phyloP scores from a whole-genome alignment of 2,888 invertebrate species.

The Chalcis sispes region DNA sequence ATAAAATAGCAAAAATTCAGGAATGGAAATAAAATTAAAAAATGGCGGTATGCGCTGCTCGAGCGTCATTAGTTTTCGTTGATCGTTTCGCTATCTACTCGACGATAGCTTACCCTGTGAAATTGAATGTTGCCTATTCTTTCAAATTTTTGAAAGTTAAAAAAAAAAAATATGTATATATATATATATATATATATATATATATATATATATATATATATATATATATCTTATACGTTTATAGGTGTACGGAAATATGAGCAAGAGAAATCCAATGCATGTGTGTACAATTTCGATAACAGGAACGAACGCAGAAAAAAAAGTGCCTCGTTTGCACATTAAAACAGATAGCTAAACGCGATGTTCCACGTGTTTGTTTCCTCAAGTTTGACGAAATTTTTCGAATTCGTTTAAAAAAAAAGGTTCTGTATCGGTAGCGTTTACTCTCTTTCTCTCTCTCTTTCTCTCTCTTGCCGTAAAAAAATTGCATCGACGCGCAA shows the following conservation, averaged over 20 bases:
- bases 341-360: too few relatives aligned
- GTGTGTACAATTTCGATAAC: too few relatives aligned
- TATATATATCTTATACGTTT: neutral
- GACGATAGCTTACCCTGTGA: slow-evolving; percentile 31
- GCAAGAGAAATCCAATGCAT: too few relatives aligned
- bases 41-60: neutral
- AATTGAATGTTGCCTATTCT: slow-evolving; percentile 43
- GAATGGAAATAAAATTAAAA: slow-evolving; percentile 30
- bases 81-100: slow-evolving; percentile 1
- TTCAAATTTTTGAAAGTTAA: slow-evolving; percentile 25
- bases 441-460: too few relatives aligned
- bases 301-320: too few relatives aligned
- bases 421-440: too few relatives aligned
- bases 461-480: neutral
- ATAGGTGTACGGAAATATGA: too few relatives aligned
- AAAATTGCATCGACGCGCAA: slow-evolving; percentile 6
- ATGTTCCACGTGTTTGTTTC: too few relatives aligned
- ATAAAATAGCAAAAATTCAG: neutral
- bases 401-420: neutral
- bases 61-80: slow-evolving; percentile 22
- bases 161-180: neutral
- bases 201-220: slow-evolving; percentile 1
- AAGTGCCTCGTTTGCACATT: neutral
- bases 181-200: neutral
- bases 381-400: neutral